Base-by-base conservation (phyloP, 2,888 invertebrate species). In the Trachelus iudaicus region DNA sequence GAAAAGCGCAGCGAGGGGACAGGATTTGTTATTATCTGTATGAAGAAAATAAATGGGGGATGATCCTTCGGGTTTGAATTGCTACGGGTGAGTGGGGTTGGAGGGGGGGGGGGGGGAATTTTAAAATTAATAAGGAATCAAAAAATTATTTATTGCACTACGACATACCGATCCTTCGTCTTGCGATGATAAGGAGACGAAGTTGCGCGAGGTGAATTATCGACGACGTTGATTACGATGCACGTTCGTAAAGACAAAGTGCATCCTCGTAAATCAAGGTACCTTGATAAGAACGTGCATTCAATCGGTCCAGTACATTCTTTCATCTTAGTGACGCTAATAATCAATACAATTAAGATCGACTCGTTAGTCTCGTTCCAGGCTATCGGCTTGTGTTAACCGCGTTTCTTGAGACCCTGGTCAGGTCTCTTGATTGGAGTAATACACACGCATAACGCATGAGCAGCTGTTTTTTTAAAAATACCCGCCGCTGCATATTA, bases 291-390 rank as follows among this genome's bases (percentile, higher is more conserved):
- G 87, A 85, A 83, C 84, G 86, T 81, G 81, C 81, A 85, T 82
- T 76, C 82, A 40, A 31, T 33, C 71, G 71, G 31, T 71, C 71
- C 31, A 9, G 23, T 56, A 9, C 23, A 23, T 56, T 23, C 56
- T 56, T 56, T 15, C 56, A 23, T 56, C 56, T 56, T 56, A 23
- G 56, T 23, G 23, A 56, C 56, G 15, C 56, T 89, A 88, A 90
- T 89, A 89, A 89, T 89, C 89, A 88, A 90, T 89, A 89, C 89
- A 90, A 90, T 90, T 90, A 90, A 89, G 86, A 85, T 84, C 82
- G 87, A 88, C 89, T 90, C 88, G 87, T 90, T 89, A 89, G 82
- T 31, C 31, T 31, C 71, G 71, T 31, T 23, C 33, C 2, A 12
- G 33, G 33, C 31, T 71, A 34, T 71, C 71, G 71, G 12, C 71